A percentile compares a stretch with the other conserved stretches of the same genome.
Conservation (phyloP, 2,113 vertebrate species). For the Pluvialis apricaria region DNA sequence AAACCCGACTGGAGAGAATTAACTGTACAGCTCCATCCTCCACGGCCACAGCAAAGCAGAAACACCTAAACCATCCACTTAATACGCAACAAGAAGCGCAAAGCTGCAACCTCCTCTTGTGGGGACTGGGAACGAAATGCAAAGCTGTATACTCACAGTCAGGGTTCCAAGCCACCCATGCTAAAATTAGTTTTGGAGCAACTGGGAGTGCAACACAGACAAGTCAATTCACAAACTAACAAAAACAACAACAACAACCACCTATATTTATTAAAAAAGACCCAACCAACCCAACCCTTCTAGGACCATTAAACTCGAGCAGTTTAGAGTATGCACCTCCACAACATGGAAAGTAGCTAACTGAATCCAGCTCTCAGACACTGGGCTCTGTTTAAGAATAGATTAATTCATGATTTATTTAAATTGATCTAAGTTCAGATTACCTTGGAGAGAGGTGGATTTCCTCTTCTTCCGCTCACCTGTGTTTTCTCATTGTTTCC, state of each 20-base stretch:
- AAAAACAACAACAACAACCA: neutral
- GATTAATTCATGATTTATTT: constrained; percentile 20
- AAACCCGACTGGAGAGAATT: neutral
- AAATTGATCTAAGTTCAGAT: neutral
- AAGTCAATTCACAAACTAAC: neutral
- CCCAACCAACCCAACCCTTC: neutral
- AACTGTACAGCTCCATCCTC: neutral
- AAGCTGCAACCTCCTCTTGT: neutral
- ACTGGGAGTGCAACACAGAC: neutral
- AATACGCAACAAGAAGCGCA: neutral
- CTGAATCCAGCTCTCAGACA: neutral
- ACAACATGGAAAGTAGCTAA: neutral
- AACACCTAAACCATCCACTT: neutral
- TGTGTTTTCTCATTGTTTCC: neutral
- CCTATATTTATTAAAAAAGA: accelerated
- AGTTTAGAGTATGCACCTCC: neutral
- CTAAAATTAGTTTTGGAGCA: neutral
- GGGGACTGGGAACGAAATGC: neutral
- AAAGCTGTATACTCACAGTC: neutral
- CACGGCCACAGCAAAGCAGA: neutral
- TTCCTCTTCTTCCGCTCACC: neutral
- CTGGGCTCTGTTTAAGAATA: constrained; percentile 4
- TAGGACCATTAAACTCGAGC: neutral
- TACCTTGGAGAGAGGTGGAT: neutral
- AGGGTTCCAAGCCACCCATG: neutral